phyloP scores from a whole-genome alignment of 2,797 vertebrate genomes.

The Erithacus rubecula region DNA sequence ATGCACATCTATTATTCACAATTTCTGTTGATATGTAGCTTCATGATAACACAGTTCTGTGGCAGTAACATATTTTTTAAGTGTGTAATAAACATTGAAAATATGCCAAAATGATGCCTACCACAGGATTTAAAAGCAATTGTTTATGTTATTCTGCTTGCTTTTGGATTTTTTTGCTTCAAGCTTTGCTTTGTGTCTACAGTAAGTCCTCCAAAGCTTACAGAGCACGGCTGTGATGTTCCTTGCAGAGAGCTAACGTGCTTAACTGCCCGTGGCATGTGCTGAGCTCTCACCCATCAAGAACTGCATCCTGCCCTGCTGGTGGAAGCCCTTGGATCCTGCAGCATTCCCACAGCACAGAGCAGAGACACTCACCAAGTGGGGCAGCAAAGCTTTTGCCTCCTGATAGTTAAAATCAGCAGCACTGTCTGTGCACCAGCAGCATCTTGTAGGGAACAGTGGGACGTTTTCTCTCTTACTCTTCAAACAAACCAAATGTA shows the following conservation, averaged over 20 bases:
- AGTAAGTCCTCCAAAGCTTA: neutral
- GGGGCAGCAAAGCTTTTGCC: neutral
- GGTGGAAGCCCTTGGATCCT: neutral
- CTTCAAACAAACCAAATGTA: conserved; percentile 73
- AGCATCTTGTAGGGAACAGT: conserved; percentile 12
- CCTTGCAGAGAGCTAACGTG: neutral
- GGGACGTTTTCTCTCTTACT: conserved; percentile 40
- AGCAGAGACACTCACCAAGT: rapidly evolving
- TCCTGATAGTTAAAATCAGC: neutral
- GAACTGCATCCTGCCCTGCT: neutral
- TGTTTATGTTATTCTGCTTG: conserved; percentile 7
- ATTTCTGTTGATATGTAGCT: conserved; percentile 29
- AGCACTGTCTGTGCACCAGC: conserved; percentile 5
- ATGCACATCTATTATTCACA: conserved; percentile 14
- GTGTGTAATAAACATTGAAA: conserved; percentile 45
- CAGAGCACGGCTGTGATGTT: neutral
- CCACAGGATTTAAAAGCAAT: conserved; percentile 33
- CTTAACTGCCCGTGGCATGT: neutral
- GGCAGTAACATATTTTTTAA: conserved; percentile 29
- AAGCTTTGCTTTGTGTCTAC: neutral
- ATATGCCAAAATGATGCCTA: conserved; percentile 36
- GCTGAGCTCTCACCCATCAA: neutral
- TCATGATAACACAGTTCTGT: conserved; percentile 16
- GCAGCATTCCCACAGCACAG: neutral
- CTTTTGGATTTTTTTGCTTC: neutral